A percentile compares a stretch with the other conserved stretches of the same genome.
Evolutionary conservation across 2,113 vertebrate genomes (phyloP).

Genomic region (Blennius ocellaris): DNA sequence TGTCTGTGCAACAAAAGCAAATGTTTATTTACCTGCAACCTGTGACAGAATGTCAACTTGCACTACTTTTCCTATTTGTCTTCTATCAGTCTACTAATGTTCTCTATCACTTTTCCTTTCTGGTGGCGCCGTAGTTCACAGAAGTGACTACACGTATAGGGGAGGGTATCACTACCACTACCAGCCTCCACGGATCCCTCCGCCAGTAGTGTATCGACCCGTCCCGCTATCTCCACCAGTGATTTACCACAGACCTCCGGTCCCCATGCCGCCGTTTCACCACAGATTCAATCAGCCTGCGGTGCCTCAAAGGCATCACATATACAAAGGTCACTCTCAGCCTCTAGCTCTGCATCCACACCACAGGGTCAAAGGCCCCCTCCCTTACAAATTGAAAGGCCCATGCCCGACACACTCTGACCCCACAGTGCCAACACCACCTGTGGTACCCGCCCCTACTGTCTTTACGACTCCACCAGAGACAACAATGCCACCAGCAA

Average conservation of each 20-base stretch:
- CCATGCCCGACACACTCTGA: constrained; percentile 49
- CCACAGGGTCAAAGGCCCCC: constrained; percentile 30
- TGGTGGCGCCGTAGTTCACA: constrained; percentile 81
- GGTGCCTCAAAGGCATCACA: constrained; percentile 50
- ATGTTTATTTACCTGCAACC: constrained; percentile 20
- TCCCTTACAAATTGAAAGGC: constrained; percentile 59
- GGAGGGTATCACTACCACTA: constrained; percentile 80
- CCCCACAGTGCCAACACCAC: constrained; percentile 40
- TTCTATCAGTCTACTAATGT: constrained; percentile 69
- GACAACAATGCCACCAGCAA: constrained; percentile 41
- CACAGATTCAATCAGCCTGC: constrained; percentile 63
- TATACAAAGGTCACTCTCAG: constrained; percentile 58
- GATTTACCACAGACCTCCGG: constrained; percentile 70
- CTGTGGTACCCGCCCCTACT: constrained; percentile 41
- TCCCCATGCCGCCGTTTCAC: constrained; percentile 57
- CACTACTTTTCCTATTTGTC: too few species aligned
- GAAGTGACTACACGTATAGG: constrained; percentile 82
- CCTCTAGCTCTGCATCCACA: constrained; percentile 61
- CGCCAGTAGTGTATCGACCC: constrained; percentile 67
- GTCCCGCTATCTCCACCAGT: constrained; percentile 63
- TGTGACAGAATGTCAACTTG: constrained; percentile 12
- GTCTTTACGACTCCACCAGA: constrained; percentile 29
- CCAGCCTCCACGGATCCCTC: constrained; percentile 71
- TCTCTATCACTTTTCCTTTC: constrained; percentile 75
- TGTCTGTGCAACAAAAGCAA: constrained; percentile 27